These are phyloP conservation scores for Danionella dracula DNA, from an alignment of 2,797 vertebrate species.

Conservation along the genomic window DNA sequence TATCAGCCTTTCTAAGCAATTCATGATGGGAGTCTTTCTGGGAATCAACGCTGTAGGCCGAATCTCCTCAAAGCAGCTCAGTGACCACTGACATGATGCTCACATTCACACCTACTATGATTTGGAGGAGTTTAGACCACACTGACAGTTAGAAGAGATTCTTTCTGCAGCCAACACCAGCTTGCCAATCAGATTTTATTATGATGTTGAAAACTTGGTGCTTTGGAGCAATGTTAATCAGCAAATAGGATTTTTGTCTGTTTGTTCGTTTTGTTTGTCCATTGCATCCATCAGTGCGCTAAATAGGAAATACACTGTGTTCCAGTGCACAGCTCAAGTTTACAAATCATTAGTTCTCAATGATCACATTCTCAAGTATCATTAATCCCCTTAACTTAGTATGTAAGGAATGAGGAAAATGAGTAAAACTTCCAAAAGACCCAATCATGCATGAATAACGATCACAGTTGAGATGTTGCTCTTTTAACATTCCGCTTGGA, in stretches of 20 bases:
- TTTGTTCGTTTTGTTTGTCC: no score
- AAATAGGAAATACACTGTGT: background rate
- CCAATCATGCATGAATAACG: background rate
- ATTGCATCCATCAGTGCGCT: no score
- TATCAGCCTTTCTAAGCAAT: background rate
- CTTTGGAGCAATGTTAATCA: no score
- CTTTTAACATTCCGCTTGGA: no score
- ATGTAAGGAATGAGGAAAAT: background rate
- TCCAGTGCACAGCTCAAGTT: background rate
- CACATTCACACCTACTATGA: background rate
- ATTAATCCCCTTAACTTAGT: background rate
- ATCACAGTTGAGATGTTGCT: background rate
- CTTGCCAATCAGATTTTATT: background rate
- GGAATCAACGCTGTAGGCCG: conserved; percentile 8
- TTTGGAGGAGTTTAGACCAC: conserved; percentile 17
- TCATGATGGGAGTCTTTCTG: conserved; percentile 4
- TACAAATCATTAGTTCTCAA: background rate
- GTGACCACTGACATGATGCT: background rate
- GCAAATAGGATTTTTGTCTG: no score
- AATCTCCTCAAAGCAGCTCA: conserved; percentile 2
- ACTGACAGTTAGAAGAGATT: background rate
- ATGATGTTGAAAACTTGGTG: background rate
- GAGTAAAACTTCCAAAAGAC: background rate
- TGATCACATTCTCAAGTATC: background rate
- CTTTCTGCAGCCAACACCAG: background rate